Conservation (phyloP, 2,888 invertebrate species). For the Chrysolina haemoptera region DNA sequence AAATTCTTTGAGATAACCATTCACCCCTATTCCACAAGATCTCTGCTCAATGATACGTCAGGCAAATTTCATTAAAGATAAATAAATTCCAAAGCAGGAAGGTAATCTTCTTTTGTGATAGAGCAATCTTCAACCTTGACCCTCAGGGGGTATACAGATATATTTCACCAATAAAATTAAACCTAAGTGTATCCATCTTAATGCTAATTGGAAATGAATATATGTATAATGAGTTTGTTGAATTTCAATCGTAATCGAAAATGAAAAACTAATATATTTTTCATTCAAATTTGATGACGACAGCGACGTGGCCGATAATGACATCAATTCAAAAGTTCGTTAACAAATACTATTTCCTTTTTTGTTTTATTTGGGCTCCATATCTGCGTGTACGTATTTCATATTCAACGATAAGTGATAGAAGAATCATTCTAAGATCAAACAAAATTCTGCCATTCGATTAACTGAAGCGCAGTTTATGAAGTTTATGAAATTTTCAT, state of each 20-base stretch:
- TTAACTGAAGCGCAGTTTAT: too few species aligned
- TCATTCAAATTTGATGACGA: not conserved
- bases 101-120: not conserved
- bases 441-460: too few species aligned
- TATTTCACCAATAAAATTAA: conserved; percentile 2
- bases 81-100: not conserved
- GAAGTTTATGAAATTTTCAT: too few species aligned
- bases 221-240: not conserved
- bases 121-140: not conserved
- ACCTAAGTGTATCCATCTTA: not conserved
- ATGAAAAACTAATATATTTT: not conserved
- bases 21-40: not conserved
- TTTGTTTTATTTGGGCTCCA: too few species aligned
- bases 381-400: too few species aligned
- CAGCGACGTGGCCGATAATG: not conserved
- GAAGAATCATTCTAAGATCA: too few species aligned
- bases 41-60: not conserved
- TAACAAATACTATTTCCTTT: too few species aligned
- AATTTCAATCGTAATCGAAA: too few species aligned
- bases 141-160: not conserved
- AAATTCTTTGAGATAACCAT: not conserved
- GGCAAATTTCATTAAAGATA: not conserved
- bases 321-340: not conserved
- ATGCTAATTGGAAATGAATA: not conserved
- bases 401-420: too few species aligned